These are phyloP conservation scores for Bellardia pandia DNA, from an alignment of 2,888 invertebrate species.

Conservation along the genomic window DNA sequence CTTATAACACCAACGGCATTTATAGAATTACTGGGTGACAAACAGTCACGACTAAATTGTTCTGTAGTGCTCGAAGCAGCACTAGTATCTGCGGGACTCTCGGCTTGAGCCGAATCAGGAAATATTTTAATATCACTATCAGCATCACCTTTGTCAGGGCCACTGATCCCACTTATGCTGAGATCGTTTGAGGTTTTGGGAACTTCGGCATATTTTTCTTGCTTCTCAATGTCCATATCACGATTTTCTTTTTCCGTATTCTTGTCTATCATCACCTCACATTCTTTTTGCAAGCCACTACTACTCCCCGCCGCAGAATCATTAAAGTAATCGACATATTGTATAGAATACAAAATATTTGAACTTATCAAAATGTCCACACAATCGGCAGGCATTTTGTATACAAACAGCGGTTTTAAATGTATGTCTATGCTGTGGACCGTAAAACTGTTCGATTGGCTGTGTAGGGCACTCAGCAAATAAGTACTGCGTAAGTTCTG, in stretches of 20 bases:
- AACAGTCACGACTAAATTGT: conserved; percentile 72
- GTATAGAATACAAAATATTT: conserved; percentile 87
- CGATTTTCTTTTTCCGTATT: conserved; percentile 78
- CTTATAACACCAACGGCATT: conserved; percentile 83
- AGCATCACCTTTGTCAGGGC: not conserved
- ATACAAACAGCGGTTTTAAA: conserved; percentile 88
- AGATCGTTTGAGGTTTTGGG: conserved; percentile 44
- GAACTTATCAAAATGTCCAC: conserved; percentile 88
- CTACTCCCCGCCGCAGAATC: conserved; percentile 43
- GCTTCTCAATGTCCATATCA: conserved; percentile 78
- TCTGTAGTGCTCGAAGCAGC: conserved; percentile 70
- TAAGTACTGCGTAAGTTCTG: conserved; percentile 83
- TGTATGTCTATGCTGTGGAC: conserved; percentile 88
- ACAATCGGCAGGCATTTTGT: conserved; percentile 88
- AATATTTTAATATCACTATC: conserved; percentile 28
- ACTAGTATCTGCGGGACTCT: conserved; percentile 71
- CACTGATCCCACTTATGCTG: conserved; percentile 31
- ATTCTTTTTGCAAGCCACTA: conserved; percentile 12
- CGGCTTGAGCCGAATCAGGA: not conserved
- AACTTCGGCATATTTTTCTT: conserved; percentile 68
- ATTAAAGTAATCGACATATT: conserved; percentile 83
- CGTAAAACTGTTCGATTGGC: conserved; percentile 82
- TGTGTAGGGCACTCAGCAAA: conserved; percentile 83
- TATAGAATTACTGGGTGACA: conserved; percentile 78
- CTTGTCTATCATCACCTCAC: conserved; percentile 58